Percentiles rank a stretch among this genome's conserved stretches.
Evolutionary conservation across 2,888 invertebrate species (phyloP).

Genomic region (Fissipunctia ypsillon): DNA sequence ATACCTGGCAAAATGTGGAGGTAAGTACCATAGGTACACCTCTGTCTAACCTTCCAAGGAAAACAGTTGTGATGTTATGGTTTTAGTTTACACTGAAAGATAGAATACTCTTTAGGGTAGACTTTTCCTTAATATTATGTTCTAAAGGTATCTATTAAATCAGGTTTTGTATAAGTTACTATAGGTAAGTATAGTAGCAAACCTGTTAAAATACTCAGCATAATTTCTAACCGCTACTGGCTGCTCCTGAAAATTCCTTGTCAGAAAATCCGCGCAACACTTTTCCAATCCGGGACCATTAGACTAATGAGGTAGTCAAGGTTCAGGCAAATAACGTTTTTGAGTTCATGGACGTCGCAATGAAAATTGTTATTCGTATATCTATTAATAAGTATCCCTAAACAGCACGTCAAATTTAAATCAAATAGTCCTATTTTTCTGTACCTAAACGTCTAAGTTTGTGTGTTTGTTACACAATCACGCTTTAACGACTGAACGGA

Average conservation of each 20-base stretch:
- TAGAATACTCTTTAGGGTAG: not conserved
- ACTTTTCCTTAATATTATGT: too few relatives aligned
- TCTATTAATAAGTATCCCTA: not conserved
- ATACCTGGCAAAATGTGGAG: too few relatives aligned
- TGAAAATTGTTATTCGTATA: slow-evolving; percentile 2
- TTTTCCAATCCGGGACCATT: slow-evolving; percentile 37
- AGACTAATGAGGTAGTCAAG: slow-evolving; percentile 35
- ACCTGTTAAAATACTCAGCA: slow-evolving; percentile 15
- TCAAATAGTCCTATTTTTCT: not conserved
- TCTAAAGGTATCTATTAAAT: not conserved
- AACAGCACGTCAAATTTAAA: not conserved
- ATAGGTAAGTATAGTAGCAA: not conserved
- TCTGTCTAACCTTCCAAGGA: too few relatives aligned
- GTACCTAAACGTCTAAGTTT: not conserved
- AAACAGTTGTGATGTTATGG: too few relatives aligned
- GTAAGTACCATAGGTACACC: too few relatives aligned
- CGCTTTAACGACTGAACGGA: not conserved
- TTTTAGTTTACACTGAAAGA: not conserved
- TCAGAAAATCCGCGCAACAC: slow-evolving; percentile 35
- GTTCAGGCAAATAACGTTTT: slow-evolving; percentile 31
- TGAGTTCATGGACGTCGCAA: slow-evolving; percentile 6
- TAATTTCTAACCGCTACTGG: slow-evolving; percentile 19
- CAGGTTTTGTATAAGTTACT: not conserved
- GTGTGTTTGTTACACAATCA: not conserved
- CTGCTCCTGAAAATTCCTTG: slow-evolving; percentile 26